phyloP scores from a whole-genome alignment of 2,888 invertebrate species.

The Chrysomela aeneicollis region DNA sequence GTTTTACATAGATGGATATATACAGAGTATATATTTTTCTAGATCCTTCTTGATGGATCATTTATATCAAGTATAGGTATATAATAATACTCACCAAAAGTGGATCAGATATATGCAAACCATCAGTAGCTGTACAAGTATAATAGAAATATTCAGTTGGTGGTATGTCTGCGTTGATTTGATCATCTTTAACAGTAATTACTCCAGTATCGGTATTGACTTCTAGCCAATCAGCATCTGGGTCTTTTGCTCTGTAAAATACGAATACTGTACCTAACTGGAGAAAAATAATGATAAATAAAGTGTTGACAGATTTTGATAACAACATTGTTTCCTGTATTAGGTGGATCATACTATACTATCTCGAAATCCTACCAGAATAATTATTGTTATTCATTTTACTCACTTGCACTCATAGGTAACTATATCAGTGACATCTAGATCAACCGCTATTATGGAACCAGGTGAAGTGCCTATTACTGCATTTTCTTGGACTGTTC shows the following conservation, averaged over 20 bases:
- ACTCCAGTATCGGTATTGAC: constrained; percentile 65
- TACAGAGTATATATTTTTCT: too few relatives aligned
- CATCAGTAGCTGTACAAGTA: constrained; percentile 66
- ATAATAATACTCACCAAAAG: too few relatives aligned
- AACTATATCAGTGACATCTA: constrained; percentile 68
- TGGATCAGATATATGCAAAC: constrained; percentile 49
- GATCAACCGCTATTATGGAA: constrained; percentile 68
- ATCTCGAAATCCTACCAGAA: too few relatives aligned
- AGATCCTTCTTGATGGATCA: too few relatives aligned
- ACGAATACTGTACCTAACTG: constrained; percentile 7
- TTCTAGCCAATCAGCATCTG: constrained; percentile 61
- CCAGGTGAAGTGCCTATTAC: constrained; percentile 64
- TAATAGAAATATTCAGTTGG: constrained; percentile 64
- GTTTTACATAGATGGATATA: too few relatives aligned
- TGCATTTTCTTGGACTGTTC: constrained; percentile 66
- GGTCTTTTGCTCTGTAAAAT: constrained; percentile 59
- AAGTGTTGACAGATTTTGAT: too few relatives aligned
- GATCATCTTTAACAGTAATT: constrained; percentile 60
- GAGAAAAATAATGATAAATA: too few relatives aligned
- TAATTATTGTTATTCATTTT: neutral
- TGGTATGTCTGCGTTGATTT: constrained; percentile 66
- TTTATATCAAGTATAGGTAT: too few relatives aligned
- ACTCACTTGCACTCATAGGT: constrained; percentile 62
- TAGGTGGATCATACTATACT: too few relatives aligned
- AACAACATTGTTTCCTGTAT: too few relatives aligned